A percentile compares a stretch with the other conserved stretches of the same genome.
Evolutionary conservation across 2,888 invertebrate genomes (phyloP).

Genomic region (Glaucopsyche alexis): DNA sequence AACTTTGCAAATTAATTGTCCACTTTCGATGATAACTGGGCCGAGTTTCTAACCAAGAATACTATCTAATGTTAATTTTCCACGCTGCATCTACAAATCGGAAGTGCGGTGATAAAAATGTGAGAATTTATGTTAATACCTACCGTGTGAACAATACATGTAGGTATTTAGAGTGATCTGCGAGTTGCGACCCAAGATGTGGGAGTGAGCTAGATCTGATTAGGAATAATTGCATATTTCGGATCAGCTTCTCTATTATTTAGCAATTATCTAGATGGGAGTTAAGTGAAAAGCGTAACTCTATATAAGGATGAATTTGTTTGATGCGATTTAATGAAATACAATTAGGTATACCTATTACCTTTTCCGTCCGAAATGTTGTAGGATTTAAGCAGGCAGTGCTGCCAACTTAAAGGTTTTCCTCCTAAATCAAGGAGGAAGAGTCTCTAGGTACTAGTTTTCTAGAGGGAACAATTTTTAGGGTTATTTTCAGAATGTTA

Average conservation of each 20-base stretch:
- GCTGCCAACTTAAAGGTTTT: too few relatives aligned
- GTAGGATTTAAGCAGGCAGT: too few relatives aligned
- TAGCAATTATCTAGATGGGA: not conserved
- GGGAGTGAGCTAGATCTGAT: constrained; percentile 16
- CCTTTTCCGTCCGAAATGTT: too few relatives aligned
- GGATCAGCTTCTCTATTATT: constrained; percentile 4
- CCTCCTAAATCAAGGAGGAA: too few relatives aligned
- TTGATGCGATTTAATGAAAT: too few relatives aligned
- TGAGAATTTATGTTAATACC: constrained; percentile 20
- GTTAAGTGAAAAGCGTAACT: not conserved
- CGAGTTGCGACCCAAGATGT: constrained; percentile 23
- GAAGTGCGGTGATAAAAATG: constrained; percentile 5
- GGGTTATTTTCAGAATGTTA: too few relatives aligned
- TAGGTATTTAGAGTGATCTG: constrained; percentile 27
- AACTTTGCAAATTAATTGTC: not conserved
- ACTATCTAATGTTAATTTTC: constrained; percentile 1
- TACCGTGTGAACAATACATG: constrained; percentile 3
- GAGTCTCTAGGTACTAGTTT: too few relatives aligned
- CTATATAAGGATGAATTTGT: too few relatives aligned
- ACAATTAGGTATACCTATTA: too few relatives aligned
- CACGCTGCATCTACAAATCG: not conserved
- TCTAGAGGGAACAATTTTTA: too few relatives aligned
- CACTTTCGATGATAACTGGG: not conserved
- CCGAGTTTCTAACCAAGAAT: not conserved
- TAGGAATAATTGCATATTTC: constrained; percentile 22